Percentiles rank a stretch among this genome's conserved stretches.
Evolutionary conservation across 2,113 vertebrate genomes (phyloP).

Genomic region (Myodes glareolus): DNA sequence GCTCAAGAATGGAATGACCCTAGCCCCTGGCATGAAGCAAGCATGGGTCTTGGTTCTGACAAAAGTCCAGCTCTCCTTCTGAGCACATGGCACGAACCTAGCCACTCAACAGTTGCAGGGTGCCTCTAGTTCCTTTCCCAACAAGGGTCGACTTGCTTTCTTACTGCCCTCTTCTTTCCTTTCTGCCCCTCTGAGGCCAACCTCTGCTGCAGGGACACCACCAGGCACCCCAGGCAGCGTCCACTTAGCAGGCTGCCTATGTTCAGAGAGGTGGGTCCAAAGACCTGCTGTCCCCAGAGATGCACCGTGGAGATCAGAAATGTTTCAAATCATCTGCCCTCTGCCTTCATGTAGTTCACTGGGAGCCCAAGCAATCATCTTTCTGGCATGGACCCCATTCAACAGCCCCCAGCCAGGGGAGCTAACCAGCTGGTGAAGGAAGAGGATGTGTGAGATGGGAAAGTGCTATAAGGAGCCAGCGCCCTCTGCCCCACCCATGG

Average conservation of each 20-base stretch:
- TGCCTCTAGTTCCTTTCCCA: neutral
- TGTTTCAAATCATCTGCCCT: neutral
- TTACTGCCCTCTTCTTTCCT: too few species aligned
- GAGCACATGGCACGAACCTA: neutral
- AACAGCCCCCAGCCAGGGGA: neutral
- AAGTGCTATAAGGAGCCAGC: accelerated
- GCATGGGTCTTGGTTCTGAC: neutral
- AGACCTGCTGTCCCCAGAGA: neutral
- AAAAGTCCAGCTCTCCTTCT: neutral
- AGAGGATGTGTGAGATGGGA: accelerated
- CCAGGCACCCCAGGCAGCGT: neutral
- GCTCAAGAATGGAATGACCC: accelerated
- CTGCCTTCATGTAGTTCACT: too few species aligned
- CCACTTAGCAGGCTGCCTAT: neutral
- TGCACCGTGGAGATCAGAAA: neutral
- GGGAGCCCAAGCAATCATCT: neutral
- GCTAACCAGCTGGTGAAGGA: neutral
- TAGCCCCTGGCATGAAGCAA: neutral
- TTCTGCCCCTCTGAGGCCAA: neutral
- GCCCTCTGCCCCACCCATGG: neutral
- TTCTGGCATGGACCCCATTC: neutral
- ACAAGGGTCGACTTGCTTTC: neutral
- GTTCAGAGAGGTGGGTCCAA: neutral
- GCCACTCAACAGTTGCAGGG: neutral
- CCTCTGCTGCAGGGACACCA: neutral